Evolutionary conservation across 2,113 vertebrate species (phyloP).

Genomic region (Vicugna pacos): DNA sequence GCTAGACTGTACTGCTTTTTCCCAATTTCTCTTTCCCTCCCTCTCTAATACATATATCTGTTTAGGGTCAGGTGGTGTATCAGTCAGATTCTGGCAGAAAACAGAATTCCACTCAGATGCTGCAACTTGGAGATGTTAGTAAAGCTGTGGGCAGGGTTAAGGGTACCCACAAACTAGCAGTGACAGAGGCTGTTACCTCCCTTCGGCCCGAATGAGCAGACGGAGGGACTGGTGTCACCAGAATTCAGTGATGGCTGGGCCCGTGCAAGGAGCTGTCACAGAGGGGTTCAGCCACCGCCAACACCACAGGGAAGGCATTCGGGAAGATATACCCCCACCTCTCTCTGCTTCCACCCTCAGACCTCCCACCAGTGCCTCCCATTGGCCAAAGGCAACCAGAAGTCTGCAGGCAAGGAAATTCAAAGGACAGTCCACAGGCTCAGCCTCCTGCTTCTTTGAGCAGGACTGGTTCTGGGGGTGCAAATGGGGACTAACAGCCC

Average conservation of each 20-base stretch:
- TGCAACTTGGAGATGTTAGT: background rate
- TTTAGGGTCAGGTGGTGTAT: background rate
- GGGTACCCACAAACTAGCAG: background rate
- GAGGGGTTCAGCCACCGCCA: accelerated
- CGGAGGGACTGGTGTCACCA: background rate
- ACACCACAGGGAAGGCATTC: background rate
- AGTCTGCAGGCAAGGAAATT: background rate
- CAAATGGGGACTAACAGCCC: background rate
- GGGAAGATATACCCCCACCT: background rate
- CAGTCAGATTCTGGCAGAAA: conserved; percentile 25
- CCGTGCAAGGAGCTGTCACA: background rate
- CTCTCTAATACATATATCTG: background rate
- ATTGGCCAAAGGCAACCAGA: background rate
- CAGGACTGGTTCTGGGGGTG: background rate
- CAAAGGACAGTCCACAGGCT: background rate
- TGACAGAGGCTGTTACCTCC: background rate
- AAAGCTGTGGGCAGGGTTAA: background rate
- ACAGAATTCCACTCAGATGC: conserved; percentile 7
- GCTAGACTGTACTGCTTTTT: background rate
- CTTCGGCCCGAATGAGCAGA: background rate
- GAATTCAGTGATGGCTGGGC: background rate
- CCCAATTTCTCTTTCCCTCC: background rate
- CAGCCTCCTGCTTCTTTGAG: background rate
- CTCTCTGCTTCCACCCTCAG: background rate
- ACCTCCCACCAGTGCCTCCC: background rate